phyloP scores from a whole-genome alignment of 2,113 vertebrate species.

The Siniperca chuatsi region DNA sequence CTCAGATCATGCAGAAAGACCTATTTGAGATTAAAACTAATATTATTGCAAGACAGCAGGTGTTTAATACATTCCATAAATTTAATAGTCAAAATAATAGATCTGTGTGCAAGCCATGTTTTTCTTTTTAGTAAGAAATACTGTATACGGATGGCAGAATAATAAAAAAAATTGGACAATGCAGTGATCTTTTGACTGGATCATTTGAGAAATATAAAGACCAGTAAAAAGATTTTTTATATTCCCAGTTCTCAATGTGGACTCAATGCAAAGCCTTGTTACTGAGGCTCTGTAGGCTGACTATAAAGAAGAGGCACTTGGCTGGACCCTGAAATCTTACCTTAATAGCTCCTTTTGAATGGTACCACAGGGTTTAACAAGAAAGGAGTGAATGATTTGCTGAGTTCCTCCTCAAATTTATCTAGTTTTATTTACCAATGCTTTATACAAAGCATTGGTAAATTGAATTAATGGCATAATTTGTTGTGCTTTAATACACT shows the following conservation, averaged over 20 bases:
- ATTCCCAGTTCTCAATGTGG: constrained; percentile 21
- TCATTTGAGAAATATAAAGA: constrained; percentile 8
- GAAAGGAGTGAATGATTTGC: background rate
- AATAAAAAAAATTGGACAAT: background rate
- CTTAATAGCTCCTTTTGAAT: background rate
- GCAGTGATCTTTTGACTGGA: background rate
- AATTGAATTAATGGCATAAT: background rate
- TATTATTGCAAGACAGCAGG: background rate
- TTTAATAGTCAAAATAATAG: background rate
- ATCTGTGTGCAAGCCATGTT: background rate
- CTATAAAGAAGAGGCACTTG: constrained; percentile 18
- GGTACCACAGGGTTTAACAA: background rate
- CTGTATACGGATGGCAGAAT: background rate
- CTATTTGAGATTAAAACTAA: background rate
- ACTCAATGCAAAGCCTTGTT: constrained; percentile 24
- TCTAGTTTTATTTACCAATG: background rate
- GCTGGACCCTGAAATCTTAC: constrained; percentile 9
- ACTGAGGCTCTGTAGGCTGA: constrained; percentile 11
- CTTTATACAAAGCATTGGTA: background rate
- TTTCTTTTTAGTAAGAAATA: background rate
- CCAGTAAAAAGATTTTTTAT: constrained; percentile 3
- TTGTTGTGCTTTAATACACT: background rate
- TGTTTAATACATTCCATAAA: background rate
- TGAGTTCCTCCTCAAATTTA: background rate
- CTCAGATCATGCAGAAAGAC: background rate